These are phyloP conservation scores for Anas georgica DNA, from an alignment of 2,797 vertebrate species.

Conservation along the genomic window DNA sequence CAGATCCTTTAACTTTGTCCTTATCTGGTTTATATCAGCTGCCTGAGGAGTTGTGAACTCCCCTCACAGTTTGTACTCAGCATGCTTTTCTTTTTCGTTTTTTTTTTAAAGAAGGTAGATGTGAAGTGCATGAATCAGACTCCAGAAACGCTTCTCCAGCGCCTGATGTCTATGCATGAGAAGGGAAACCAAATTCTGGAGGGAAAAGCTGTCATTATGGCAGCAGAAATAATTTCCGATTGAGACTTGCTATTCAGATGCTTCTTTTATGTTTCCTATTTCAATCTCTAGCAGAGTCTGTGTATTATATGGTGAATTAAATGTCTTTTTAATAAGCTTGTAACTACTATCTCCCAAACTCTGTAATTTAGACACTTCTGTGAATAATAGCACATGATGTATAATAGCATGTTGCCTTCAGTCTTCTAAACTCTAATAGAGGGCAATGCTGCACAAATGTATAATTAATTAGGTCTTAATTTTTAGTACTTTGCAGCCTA, in stretches of 20 bases:
- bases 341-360: conserved; percentile 42
- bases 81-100: not conserved
- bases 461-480: conserved; percentile 50
- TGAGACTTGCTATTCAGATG: conserved; percentile 34
- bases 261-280: conserved; percentile 6
- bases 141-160: not conserved
- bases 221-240: conserved; percentile 47
- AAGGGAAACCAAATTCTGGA: not conserved
- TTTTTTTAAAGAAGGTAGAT: not conserved
- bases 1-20: not conserved
- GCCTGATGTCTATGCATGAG: not conserved
- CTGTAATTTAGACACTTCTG: conserved; percentile 58
- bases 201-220: conserved; percentile 9
- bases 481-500: conserved; percentile 42
- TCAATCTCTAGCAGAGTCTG: not conserved
- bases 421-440: conserved; percentile 25
- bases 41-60: not conserved
- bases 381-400: conserved; percentile 55
- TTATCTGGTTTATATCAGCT: not conserved
- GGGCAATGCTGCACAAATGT: conserved; percentile 40
- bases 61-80: not conserved
- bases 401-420: conserved; percentile 46
- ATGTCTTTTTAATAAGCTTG: conserved; percentile 40
- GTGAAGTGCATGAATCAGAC: not conserved
- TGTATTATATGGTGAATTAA: conserved; percentile 47